Percentiles rank a stretch among this genome's conserved stretches.
These are phyloP conservation scores for Lanistes nyassanus DNA, from an alignment of 1,140 invertebrate genomes.

Conservation along the genomic window DNA sequence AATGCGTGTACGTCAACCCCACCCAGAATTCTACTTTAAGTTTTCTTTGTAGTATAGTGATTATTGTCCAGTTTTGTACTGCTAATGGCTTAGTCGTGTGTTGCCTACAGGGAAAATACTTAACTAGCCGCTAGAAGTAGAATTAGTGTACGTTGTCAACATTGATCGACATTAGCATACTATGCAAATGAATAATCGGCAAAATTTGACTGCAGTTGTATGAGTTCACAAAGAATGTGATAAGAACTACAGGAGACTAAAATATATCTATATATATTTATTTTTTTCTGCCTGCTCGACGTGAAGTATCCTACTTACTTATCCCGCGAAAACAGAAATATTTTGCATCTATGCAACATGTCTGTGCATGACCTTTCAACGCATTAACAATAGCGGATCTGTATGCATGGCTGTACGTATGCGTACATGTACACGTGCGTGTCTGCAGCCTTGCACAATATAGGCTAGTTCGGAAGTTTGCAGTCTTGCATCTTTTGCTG, in stretches of 20 bases:
- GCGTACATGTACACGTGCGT: neutral
- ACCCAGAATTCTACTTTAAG: no score
- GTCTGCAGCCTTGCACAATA: neutral
- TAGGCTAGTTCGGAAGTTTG: neutral
- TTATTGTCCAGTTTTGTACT: no score
- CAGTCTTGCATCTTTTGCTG: neutral
- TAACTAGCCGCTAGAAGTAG: no score
- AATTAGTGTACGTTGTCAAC: no score
- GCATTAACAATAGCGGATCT: neutral
- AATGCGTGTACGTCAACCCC: no score
- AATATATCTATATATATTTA: neutral
- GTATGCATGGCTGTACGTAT: conserved; percentile 1
- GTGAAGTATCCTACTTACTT: neutral
- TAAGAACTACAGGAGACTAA: neutral
- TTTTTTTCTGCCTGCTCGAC: neutral
- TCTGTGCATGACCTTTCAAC: neutral
- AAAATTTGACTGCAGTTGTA: no score
- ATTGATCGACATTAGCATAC: no score
- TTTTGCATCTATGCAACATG: neutral
- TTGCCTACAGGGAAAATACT: no score
- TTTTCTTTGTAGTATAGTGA: no score
- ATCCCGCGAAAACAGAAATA: neutral
- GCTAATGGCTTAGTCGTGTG: no score
- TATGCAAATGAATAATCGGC: no score
- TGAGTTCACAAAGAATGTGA: neutral